Evolutionary conservation across 1,140 invertebrate genomes (phyloP).

Genomic region (Lamellibrachia luymesi): DNA sequence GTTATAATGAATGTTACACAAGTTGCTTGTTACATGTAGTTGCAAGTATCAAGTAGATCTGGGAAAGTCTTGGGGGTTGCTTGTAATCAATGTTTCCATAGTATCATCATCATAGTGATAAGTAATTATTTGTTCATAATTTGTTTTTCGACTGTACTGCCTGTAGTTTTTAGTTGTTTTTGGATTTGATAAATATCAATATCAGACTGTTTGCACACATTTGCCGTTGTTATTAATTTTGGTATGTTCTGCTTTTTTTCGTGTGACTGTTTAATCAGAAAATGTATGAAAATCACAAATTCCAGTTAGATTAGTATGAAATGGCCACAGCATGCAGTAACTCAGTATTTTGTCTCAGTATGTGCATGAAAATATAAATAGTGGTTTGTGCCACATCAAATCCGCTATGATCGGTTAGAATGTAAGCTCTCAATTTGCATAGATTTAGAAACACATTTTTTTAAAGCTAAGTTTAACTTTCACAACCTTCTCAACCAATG

Average conservation of each 20-base stretch:
- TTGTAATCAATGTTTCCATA: too few species aligned
- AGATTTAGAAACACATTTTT: background rate
- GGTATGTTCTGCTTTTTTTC: background rate
- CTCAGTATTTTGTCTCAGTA: background rate
- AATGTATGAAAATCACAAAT: background rate
- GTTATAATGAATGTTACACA: background rate
- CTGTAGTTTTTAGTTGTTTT: background rate
- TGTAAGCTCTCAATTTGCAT: background rate
- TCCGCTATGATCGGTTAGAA: background rate
- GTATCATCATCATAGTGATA: background rate
- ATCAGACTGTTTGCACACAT: background rate
- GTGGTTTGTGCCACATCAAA: background rate
- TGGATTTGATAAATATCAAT: background rate
- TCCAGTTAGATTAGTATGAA: background rate
- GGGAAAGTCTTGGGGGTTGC: background rate
- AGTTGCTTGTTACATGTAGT: background rate
- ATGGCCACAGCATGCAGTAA: background rate
- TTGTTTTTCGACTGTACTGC: background rate
- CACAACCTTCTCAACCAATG: too few species aligned
- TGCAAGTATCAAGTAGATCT: background rate
- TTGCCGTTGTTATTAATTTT: background rate
- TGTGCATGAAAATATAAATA: background rate
- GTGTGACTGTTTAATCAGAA: background rate
- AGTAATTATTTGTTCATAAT: background rate
- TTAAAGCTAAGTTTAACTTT: background rate